Conservation (phyloP, 2,888 invertebrate species). For the Melikaiella ostensackeni region DNA sequence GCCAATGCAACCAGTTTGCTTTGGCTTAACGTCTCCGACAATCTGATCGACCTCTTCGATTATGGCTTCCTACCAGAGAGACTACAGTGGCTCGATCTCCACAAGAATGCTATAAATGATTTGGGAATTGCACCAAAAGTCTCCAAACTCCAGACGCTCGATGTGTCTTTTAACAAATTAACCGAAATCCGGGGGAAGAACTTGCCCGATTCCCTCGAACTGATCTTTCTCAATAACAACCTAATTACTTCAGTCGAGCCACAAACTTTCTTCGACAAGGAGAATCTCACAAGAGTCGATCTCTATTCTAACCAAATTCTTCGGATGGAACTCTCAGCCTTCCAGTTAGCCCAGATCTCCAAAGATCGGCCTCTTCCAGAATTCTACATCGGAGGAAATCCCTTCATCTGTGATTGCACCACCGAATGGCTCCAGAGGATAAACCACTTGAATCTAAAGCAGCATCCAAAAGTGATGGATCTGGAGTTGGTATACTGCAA, state of each 20-base stretch:
- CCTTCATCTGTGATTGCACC: slow-evolving; percentile 95
- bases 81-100: slow-evolving; percentile 93
- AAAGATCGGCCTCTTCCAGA: slow-evolving; percentile 88
- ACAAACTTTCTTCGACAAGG: slow-evolving; percentile 92
- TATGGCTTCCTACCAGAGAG: slow-evolving; percentile 90
- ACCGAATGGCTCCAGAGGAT: slow-evolving; percentile 97
- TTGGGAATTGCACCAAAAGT: slow-evolving; percentile 85
- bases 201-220: slow-evolving; percentile 90
- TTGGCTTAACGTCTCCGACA: slow-evolving; percentile 95
- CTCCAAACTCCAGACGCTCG: slow-evolving; percentile 88
- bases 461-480: slow-evolving; percentile 95
- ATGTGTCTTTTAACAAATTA: slow-evolving; percentile 94
- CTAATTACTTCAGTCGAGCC: slow-evolving; percentile 90
- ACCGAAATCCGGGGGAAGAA: slow-evolving; percentile 86
- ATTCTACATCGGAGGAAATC: slow-evolving; percentile 96
- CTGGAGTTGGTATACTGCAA: slow-evolving; percentile 93
- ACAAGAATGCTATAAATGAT: slow-evolving; percentile 90
- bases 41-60: slow-evolving; percentile 92
- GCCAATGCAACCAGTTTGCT: slow-evolving; percentile 89
- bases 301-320: slow-evolving; percentile 95
- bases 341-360: slow-evolving; percentile 89
- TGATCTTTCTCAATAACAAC: slow-evolving; percentile 93
- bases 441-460: slow-evolving; percentile 89
- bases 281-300: slow-evolving; percentile 93
- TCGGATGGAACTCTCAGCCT: slow-evolving; percentile 92